A percentile compares a stretch with the other conserved stretches of the same genome.
Conservation (phyloP, 2,113 vertebrate species). For the Equus quagga region DNA sequence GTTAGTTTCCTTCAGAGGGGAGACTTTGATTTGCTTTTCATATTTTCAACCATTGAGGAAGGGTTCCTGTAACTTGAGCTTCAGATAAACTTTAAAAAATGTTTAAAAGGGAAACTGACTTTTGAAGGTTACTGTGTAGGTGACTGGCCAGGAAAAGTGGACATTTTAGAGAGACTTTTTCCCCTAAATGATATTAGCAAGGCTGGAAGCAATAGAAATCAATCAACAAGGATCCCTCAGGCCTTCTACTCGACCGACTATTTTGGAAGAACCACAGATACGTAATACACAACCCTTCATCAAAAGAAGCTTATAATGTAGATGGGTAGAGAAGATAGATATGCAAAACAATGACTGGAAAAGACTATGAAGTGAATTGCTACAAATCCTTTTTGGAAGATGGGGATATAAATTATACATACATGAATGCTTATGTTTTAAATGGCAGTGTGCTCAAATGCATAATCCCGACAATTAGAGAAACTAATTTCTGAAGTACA, state of each 20-base stretch:
- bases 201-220: not conserved
- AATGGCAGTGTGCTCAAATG: not conserved
- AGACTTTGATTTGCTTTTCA: not conserved
- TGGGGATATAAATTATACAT: conserved; percentile 13
- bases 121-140: not conserved
- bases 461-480: not conserved
- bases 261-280: not conserved
- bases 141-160: not conserved
- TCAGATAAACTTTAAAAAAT: not conserved
- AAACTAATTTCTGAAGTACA: not conserved
- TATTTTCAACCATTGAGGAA: not conserved
- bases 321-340: not conserved
- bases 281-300: not conserved
- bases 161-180: not conserved
- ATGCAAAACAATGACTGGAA: conserved; percentile 36
- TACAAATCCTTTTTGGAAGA: conserved; percentile 38
- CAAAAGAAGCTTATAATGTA: conserved; percentile 24
- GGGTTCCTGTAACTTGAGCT: not conserved
- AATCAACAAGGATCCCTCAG: not conserved
- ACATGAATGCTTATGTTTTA: conserved; percentile 18
- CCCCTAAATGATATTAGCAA: not conserved
- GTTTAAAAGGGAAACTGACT: not conserved
- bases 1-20: not conserved
- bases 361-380: conserved; percentile 34
- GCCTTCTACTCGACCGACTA: not conserved